phyloP scores from a whole-genome alignment of 2,113 vertebrate species.

The Aegotheles bennettii region DNA sequence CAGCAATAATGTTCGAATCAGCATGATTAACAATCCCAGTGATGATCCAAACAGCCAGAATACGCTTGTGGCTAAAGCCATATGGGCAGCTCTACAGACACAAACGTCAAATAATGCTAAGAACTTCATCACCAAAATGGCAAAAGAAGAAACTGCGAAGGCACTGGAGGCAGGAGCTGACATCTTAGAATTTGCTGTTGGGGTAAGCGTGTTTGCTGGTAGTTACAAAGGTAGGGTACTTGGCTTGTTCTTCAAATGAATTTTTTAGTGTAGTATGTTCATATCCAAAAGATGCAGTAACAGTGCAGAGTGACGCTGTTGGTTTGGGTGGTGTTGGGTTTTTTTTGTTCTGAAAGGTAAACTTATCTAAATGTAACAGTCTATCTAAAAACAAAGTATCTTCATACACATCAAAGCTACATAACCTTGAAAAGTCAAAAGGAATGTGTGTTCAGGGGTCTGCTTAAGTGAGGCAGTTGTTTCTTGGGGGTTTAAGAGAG shows the following conservation, averaged over 20 bases:
- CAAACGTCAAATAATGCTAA: slow-evolving; percentile 92
- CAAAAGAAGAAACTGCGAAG: slow-evolving; percentile 86
- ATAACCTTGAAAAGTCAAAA: not conserved
- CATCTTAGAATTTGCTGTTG: slow-evolving; percentile 85
- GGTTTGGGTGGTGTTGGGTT: not conserved
- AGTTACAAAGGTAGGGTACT: not conserved
- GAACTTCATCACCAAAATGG: slow-evolving; percentile 97
- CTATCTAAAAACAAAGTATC: not conserved
- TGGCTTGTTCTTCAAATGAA: not conserved
- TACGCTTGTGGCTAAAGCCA: slow-evolving; percentile 79
- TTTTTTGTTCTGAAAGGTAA: not conserved
- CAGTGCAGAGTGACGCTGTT: not conserved
- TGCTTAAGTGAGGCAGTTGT: not conserved
- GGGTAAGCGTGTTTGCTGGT: slow-evolving; percentile 75
- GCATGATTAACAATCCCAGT: slow-evolving; percentile 90
- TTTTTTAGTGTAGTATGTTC: not conserved
- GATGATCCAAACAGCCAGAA: slow-evolving; percentile 67
- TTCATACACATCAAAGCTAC: not conserved
- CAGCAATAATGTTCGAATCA: slow-evolving; percentile 91
- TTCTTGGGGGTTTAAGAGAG: not conserved
- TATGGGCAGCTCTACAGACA: slow-evolving; percentile 93
- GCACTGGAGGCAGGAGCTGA: slow-evolving; percentile 79
- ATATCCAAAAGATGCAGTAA: not conserved
- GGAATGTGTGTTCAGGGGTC: not conserved
- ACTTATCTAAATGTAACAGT: not conserved